Base-by-base conservation (phyloP, 2,797 vertebrate genomes). In the Sebastes cheni region DNA sequence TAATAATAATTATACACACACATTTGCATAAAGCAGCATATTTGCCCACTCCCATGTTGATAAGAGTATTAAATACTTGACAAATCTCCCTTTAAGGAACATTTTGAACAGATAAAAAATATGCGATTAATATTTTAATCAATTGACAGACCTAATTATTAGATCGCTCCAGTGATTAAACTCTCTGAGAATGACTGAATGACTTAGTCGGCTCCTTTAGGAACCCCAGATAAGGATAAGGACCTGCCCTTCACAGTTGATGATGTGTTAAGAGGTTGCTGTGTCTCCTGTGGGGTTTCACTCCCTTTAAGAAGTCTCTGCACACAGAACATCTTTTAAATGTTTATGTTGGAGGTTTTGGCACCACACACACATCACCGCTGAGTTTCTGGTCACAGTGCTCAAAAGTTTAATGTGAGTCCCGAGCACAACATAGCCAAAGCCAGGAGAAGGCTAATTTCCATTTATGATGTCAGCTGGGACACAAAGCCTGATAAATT, bases 401-500 rank as follows among this genome's bases (percentile, higher is more conserved):
- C 64, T 74, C 32, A 39, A 79, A 88, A 86, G 86, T 87, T 88
- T 84, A 89, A n/a, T 1, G 8, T 60, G 42, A 79, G 72, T 86
- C 83, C 29, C 2, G 3, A 77, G 90, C 88, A 56, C 42, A 77
- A 39, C 11, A 20, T 16, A 58, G 54, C 74, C 69, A 18, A 18
- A 34, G 69, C 0, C 13, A 55, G 64, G 62, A 79, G 72, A 73
- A 91, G 61, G 77, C 81, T 88, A 85, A 92, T 93, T 91, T 87
- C 77, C 76, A 88, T 89, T 89, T 86, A 77, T 90, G 87, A 93
- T 93, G 89, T 91, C 90, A 92, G 79, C 79, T 23, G 81, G 87
- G 86, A 91, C 86, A 91, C 86, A 92, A 91, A 91, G 88, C 86
- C 86, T 87, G 86, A 91, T 86, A 92, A 93, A 92, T 93, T 82